These are phyloP conservation scores for Pelecanus crispus DNA, from an alignment of 2,113 vertebrate genomes.

Conservation along the genomic window DNA sequence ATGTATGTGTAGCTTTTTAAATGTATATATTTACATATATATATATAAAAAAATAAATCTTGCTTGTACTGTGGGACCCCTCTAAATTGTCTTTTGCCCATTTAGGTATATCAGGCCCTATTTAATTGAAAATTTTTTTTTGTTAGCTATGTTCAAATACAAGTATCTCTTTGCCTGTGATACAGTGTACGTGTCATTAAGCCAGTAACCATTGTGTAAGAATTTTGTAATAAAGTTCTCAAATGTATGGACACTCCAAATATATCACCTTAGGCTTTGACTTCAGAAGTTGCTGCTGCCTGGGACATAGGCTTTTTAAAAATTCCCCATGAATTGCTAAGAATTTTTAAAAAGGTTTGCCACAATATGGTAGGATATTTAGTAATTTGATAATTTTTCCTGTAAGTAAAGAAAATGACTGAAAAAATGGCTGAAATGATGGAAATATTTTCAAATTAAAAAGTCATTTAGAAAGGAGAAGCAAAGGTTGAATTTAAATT, in stretches of 20 bases:
- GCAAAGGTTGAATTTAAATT: not conserved
- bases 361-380: not conserved
- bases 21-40: not conserved
- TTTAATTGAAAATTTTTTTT: not conserved
- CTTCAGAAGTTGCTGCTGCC: not conserved
- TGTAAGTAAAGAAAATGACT: not conserved
- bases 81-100: not conserved
- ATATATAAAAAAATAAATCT: not conserved
- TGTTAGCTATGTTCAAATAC: not conserved
- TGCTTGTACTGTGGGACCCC: not conserved
- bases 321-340: not conserved
- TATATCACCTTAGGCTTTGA: not conserved
- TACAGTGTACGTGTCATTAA: not conserved
- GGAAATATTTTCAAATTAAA: not conserved
- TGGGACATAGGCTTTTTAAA: not conserved
- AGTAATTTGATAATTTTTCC: not conserved
- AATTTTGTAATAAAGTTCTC: not conserved
- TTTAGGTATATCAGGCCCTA: not conserved
- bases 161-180: not conserved
- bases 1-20: not conserved
- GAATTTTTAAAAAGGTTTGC: not conserved
- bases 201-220: not conserved
- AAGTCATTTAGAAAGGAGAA: not conserved
- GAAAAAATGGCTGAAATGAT: not conserved
- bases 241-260: not conserved